Base-by-base conservation (phyloP, 2,888 invertebrate species). In the Tetranychus piercei region DNA sequence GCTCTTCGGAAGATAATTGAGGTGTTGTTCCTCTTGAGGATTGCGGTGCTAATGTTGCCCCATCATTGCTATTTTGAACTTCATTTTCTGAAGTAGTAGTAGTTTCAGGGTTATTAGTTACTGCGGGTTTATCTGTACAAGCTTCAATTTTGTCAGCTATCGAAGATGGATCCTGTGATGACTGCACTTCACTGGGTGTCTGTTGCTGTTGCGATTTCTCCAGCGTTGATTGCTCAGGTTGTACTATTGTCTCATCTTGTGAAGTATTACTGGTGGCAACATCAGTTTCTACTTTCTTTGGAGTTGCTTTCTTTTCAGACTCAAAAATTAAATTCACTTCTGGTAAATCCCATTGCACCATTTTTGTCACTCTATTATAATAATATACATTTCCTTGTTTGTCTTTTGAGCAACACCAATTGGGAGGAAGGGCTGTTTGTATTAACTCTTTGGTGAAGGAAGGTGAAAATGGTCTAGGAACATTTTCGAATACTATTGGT, bases 391-490 rank as follows among this genome's bases (percentile, higher is more conserved):
- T 87, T 0, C 94, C 94, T 74, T 89, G 88, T 3, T 86, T 83
- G 81, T 94, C 94, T 77, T 87, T 85, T 0, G 91, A 90, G 79
- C 88, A 89, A 80, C 91, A 90, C 96, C 96, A 97, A 74, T 78
- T 75, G 9, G 74, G 76, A 18, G 79, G 78, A 18, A 79, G 74
- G 64, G 22, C 64, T 9, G 69, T 66, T 7, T n/a, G n/a, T 22
- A 74, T 15, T 15, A 34, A 9, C 44, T 64, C 34, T 70, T 73
- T 73, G 22, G 75, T 76, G 9, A 20, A 69, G 11, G 74, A 64
- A 1, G 72, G 8, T 22, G 69, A 69, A 15, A 72, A 55, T 55
- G 76, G 75, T 71, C 69, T 65, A 20, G 72, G 55, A 45, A 75
- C 64, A 65, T 65, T 70, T 18, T 69, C 44, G 22, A 75, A 67